Conservation (phyloP, 2,888 invertebrate species). For the Trilocha varians region DNA sequence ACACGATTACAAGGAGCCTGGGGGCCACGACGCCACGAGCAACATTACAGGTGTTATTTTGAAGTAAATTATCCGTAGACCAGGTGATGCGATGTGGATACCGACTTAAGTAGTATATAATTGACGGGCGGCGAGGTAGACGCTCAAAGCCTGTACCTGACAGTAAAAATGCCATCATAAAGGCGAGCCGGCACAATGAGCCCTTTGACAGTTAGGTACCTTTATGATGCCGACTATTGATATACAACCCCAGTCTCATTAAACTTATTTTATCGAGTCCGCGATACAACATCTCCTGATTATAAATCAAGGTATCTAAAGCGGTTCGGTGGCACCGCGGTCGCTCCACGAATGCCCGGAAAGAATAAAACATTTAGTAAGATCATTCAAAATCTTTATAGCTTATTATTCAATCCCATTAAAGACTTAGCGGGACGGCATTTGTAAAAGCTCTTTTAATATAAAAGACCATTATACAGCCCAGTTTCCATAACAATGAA, state of each 20-base stretch:
- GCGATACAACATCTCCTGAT: slow-evolving; percentile 48
- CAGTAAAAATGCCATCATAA: slow-evolving; percentile 71
- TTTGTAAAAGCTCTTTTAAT: slow-evolving; percentile 55
- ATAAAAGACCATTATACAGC: slow-evolving; percentile 59
- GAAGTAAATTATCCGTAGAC: slow-evolving; percentile 23
- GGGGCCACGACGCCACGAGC: not conserved
- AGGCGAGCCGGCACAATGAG: slow-evolving; percentile 64
- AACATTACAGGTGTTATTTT: slow-evolving; percentile 17
- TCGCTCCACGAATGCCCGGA: slow-evolving; percentile 44
- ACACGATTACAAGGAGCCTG: not conserved
- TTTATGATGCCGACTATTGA: slow-evolving; percentile 68
- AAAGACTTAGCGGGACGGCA: slow-evolving; percentile 57
- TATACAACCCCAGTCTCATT: slow-evolving; percentile 60
- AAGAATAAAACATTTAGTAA: slow-evolving; percentile 59
- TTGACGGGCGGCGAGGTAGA: slow-evolving; percentile 61
- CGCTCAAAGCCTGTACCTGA: slow-evolving; percentile 66
- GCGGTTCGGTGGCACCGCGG: slow-evolving; percentile 42
- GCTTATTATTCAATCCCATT: slow-evolving; percentile 67
- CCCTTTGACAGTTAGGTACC: slow-evolving; percentile 69
- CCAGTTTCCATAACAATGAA: slow-evolving; percentile 63
- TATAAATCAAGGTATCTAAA: slow-evolving; percentile 56
- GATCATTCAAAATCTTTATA: slow-evolving; percentile 64
- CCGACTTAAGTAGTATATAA: slow-evolving; percentile 65
- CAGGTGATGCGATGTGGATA: slow-evolving; percentile 30
- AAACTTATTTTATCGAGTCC: slow-evolving; percentile 67